Evolutionary conservation across 64 coral and sea anemone species (phyloP).

Genomic region (Hydrozoanthus tunicans): DNA sequence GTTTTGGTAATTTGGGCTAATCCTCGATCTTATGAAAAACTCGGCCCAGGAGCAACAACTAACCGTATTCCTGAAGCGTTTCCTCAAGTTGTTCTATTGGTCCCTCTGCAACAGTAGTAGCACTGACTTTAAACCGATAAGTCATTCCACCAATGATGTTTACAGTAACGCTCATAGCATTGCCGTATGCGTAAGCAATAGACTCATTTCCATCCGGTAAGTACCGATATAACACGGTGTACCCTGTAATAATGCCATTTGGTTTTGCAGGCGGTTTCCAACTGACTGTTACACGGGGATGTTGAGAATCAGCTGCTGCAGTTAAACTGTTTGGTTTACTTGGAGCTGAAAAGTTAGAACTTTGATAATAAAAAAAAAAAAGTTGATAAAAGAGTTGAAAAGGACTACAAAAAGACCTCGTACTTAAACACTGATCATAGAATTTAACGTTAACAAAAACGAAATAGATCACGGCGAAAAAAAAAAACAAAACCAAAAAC

Average conservation of each 20-base stretch:
- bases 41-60: neutral
- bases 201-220: constrained; percentile 8
- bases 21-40: neutral
- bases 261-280: neutral
- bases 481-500: too few relatives aligned
- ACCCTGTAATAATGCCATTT: neutral
- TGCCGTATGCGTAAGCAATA: neutral
- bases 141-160: neutral
- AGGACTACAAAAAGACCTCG: neutral
- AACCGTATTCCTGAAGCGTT: neutral
- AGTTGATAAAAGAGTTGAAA: neutral
- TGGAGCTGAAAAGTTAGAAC: neutral
- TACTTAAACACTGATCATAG: neutral
- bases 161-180: neutral
- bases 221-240: constrained; percentile 3
- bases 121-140: constrained; percentile 14
- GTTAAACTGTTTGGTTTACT: neutral
- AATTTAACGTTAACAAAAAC: too few relatives aligned
- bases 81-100: neutral
- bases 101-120: constrained; percentile 9
- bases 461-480: too few relatives aligned
- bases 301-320: neutral
- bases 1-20: too few relatives aligned
- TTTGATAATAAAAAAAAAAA: neutral
- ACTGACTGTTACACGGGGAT: constrained; percentile 4